Percentiles rank a stretch among this genome's conserved stretches.
Conservation (phyloP, 1,140 invertebrate species). For the Papilio polyxenes region DNA sequence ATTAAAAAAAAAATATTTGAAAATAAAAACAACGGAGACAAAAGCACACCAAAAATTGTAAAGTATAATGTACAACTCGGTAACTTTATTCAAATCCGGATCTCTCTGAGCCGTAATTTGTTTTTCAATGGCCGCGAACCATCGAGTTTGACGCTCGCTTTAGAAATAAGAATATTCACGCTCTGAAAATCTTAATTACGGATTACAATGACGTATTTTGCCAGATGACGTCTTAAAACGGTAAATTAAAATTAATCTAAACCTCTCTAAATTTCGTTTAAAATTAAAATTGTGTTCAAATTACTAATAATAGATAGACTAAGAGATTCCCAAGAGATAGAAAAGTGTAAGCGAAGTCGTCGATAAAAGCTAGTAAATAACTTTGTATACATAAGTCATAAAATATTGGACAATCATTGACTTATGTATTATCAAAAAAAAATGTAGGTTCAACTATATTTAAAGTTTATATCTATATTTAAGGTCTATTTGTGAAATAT, state of each 20-base stretch:
- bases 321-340: too few species aligned
- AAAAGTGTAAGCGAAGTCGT: too few species aligned
- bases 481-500: not conserved
- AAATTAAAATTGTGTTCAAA: too few species aligned
- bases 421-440: too few species aligned
- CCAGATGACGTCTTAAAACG: not conserved
- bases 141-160: slow-evolving; percentile 8
- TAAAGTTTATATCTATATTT: not conserved
- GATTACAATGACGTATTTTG: slow-evolving; percentile 9
- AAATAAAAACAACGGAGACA: not conserved
- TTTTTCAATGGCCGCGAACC: not conserved
- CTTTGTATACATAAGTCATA: too few species aligned
- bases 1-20: too few species aligned
- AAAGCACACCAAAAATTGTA: slow-evolving; percentile 11
- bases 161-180: slow-evolving; percentile 28
- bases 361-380: too few species aligned
- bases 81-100: not conserved
- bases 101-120: not conserved
- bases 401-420: too few species aligned
- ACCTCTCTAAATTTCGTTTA: not conserved
- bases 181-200: slow-evolving; percentile 26
- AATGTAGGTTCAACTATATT: too few species aligned
- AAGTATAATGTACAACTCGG: slow-evolving; percentile 5
- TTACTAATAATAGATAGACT: too few species aligned
- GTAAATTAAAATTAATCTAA: not conserved